Percentiles rank a stretch among this genome's conserved stretches.
These are phyloP conservation scores for Minunthozetes semirufus DNA, from an alignment of 2,888 invertebrate genomes.

Conservation along the genomic window DNA sequence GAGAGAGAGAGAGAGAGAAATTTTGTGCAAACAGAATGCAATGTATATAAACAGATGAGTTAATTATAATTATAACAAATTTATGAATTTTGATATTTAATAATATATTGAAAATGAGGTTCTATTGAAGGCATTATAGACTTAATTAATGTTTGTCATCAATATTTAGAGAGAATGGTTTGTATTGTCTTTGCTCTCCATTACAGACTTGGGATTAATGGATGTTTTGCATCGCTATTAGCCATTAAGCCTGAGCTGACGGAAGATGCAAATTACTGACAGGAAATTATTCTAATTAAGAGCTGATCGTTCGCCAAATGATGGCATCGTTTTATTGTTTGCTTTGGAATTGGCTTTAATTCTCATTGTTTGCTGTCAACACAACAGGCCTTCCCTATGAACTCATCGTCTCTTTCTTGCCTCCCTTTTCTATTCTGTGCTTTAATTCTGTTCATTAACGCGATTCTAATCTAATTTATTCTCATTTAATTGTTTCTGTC, in stretches of 20 bases:
- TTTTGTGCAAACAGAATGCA: background rate
- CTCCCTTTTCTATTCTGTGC: background rate
- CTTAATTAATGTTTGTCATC: constrained; percentile 18
- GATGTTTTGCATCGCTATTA: constrained; percentile 7
- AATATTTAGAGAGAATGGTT: constrained; percentile 2
- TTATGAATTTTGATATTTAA: background rate
- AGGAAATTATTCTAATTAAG: constrained; percentile 26
- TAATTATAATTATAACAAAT: constrained; percentile 5
- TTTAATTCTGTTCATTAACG: background rate
- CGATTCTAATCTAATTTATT: background rate
- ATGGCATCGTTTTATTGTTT: background rate
- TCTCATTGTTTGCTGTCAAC: constrained; percentile 8
- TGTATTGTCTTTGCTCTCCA: constrained; percentile 6
- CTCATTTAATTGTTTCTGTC: background rate
- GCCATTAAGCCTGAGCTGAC: background rate
- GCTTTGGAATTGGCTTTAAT: background rate
- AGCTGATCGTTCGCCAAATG: background rate
- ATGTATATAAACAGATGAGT: background rate
- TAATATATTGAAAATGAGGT: background rate
- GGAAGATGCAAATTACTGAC: constrained; percentile 6
- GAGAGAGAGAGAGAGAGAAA: no score
- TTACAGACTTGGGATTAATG: constrained; percentile 1
- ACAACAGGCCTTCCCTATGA: background rate
- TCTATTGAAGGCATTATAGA: background rate
- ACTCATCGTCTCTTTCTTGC: background rate